Conservation (phyloP, 2,888 invertebrate genomes). For the Unio delphinus region DNA sequence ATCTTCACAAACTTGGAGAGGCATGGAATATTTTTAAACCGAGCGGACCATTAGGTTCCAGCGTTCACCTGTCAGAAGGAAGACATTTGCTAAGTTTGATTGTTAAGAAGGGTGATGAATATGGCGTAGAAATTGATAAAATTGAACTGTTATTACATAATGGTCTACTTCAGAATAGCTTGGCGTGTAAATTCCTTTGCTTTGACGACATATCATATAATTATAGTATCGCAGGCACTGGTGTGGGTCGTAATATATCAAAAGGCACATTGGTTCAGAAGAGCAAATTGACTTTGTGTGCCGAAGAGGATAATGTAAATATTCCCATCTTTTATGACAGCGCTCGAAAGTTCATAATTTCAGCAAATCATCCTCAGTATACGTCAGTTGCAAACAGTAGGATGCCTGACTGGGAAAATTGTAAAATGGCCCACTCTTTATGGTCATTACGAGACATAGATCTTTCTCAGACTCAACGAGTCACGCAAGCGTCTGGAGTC, state of each 20-base stretch:
- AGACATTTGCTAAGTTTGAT: constrained; percentile 27
- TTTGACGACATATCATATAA: constrained; percentile 28
- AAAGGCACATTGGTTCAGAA: constrained; percentile 23
- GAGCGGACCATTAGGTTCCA: constrained; percentile 1
- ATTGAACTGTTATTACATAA: constrained; percentile 24
- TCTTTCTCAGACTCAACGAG: constrained; percentile 2
- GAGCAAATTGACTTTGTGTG: constrained; percentile 42
- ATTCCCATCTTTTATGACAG: constrained; percentile 42
- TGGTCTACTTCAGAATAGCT: constrained; percentile 19
- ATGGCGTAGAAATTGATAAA: constrained; percentile 50
- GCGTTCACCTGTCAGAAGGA: constrained; percentile 16
- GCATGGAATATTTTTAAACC: constrained; percentile 30
- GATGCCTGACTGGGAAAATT: constrained; percentile 28
- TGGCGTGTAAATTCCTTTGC: constrained; percentile 45
- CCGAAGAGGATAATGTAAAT: constrained; percentile 54
- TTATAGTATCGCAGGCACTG: constrained; percentile 9
- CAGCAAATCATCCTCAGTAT: constrained; percentile 47
- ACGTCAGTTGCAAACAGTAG: constrained; percentile 37
- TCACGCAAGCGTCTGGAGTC: not conserved
- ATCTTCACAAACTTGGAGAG: constrained; percentile 13
- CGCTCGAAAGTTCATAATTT: constrained; percentile 31
- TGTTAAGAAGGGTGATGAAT: constrained; percentile 26
- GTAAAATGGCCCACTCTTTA: constrained; percentile 24
- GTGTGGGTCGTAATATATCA: not conserved
- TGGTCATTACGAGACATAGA: constrained; percentile 28